Percentiles rank a stretch among this genome's conserved stretches.
These are phyloP conservation scores for Phataginus tricuspis DNA, from an alignment of 2,797 vertebrate species.

Conservation along the genomic window DNA sequence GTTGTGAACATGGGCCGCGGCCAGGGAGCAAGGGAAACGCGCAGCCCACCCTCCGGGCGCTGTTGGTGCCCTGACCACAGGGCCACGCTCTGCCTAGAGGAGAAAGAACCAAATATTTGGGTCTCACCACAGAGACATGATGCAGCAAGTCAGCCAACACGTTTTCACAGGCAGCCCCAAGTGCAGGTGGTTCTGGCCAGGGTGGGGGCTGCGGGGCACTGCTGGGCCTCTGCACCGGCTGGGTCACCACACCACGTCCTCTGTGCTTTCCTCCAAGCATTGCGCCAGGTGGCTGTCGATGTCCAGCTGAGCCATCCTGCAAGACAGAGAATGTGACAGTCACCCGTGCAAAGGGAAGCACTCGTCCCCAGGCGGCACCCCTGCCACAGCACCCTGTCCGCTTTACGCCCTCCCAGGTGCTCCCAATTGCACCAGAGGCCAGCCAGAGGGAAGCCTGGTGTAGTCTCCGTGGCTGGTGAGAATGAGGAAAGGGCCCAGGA, in stretches of 20 bases:
- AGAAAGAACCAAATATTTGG: no score
- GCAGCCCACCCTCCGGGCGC: no score
- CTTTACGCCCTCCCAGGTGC: background rate
- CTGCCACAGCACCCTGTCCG: rapidly evolving
- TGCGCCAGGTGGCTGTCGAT: conserved; percentile 93
- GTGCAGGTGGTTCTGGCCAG: no score
- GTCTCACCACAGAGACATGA: no score
- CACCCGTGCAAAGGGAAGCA: rapidly evolving
- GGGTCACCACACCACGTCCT: conserved; percentile 92
- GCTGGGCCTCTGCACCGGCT: background rate
- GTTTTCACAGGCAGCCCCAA: background rate
- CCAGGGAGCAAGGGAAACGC: no score
- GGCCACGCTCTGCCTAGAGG: no score
- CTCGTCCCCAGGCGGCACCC: rapidly evolving
- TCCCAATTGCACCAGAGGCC: background rate
- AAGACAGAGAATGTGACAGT: background rate
- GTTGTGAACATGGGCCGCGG: no score
- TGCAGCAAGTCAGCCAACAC: no score
- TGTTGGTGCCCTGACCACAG: no score
- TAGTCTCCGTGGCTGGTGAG: rapidly evolving
- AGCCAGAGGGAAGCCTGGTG: background rate
- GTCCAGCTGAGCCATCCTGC: conserved; percentile 92
- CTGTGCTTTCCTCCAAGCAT: conserved; percentile 92
- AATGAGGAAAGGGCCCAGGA: rapidly evolving
- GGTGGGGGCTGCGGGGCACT: no score